Base-by-base conservation (phyloP, 2,113 vertebrate species). In the Murina feae region DNA sequence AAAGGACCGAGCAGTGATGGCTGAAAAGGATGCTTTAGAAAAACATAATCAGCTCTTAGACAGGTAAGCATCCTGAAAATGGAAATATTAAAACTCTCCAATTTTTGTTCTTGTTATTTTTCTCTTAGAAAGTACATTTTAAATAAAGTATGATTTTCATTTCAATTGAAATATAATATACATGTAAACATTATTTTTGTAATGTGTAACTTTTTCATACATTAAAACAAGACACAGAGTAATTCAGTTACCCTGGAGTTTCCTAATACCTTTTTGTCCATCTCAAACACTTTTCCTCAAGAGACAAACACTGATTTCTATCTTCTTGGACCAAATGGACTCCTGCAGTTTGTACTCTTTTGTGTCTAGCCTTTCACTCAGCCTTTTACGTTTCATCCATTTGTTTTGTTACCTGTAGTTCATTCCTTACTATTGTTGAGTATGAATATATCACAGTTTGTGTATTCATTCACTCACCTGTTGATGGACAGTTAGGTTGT, bases 1-100 rank as follows among this genome's bases (percentile, higher is more conserved):
- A 98, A 99, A 98, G 97, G 99, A 99, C 74, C 97, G 99, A 98
- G 99, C 99, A 1, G 83, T 98, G 85, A 86, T 76, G 78, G 98
- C 99, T 21, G 99, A 99, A 97, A 99, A 98, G 93, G 99, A 99
- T 84, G 95, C 98, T 63, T 98, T 99, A 95, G 98, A 98, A 96
- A 99, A 99, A 98, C 98, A 99, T 0, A 98, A 99, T 95, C 98
- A 99, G 42, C 98, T 99, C 86, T 97, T 99, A 88, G 99, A 99
- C 97, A 99, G 99, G 99, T 99, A 98, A 99, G 99, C 98, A 53
- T 83, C 49, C 86, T 90, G n/a, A 49, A 96, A 87, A 94, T 37
- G 39, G 13, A 78, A 63, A 68, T 28, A 4, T 80, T 91, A 65
- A 51, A 47, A 13, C 68, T 30, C 32, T 58, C 71, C 35, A 9